Evolutionary conservation across 2,888 invertebrate genomes (phyloP), one percentile per base, ranked within the genome.

Genomic region (Ypsolopha scabrella): DNA sequence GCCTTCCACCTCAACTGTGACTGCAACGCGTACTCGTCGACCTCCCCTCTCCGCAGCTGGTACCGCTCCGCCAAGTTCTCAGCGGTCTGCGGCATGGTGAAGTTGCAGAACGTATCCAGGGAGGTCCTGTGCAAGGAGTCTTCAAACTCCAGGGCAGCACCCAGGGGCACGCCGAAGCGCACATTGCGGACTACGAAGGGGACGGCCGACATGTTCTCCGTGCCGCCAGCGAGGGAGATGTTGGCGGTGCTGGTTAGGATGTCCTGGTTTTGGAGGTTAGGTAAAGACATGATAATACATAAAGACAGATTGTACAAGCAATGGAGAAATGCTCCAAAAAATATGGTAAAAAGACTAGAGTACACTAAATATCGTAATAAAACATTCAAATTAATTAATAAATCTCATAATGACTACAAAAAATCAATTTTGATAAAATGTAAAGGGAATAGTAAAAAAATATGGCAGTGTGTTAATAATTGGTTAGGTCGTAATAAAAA

Each of bases 61-160:
- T 92, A 95, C 65, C 95, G 91, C 52, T 91, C 94, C 0, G 95
- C 96, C 50, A 97, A 82, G 70, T 96, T 97, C 79, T 97, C 97
- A 7, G 97, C 97, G 0, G 98, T 99, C 57, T 97, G 76, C 0
- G 95, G 98, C 98, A 99, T 99, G 0, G 96, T 95, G 57, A 94
- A 88, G 68, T 96, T 94, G 72, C 95, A 95, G 67, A 94, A 92
- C 0, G 91, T 88, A 68, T 99, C 98, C 9, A 94, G 90, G 6
- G 98, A 88, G 2, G 94, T 92, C 0, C 67, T 57, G 0, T 63
- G 59, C 13, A 99, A 75, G 0, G 90, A 82, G 77, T 98, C 98
- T 78, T 98, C 98, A 54, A 98, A 88, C 59, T 90, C 87, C 35
- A 91, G 87, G 57, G 91, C 92, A 7, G 80, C 81, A 0, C 98